Percentiles rank a stretch among this genome's conserved stretches.
Conservation (phyloP, 2,797 vertebrate genomes). For the Parauchenoglanis ngamensis region DNA sequence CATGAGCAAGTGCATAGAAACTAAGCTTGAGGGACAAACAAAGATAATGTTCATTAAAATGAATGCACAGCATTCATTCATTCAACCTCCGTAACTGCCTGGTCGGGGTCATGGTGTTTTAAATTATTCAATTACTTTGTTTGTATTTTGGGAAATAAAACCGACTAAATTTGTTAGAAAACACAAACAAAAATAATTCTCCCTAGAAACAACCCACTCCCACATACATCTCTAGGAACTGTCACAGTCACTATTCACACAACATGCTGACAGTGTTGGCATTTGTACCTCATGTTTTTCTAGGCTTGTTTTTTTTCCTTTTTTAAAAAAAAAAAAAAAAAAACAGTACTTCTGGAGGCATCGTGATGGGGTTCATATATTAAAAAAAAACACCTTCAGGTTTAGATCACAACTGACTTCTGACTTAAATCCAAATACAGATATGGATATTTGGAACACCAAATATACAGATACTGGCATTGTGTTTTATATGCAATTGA, state of each 20-base stretch:
- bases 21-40: not conserved
- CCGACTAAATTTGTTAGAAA: not conserved
- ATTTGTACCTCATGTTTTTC: not conserved
- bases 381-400: not conserved
- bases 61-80: not conserved
- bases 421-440: not conserved
- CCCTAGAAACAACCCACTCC: not conserved
- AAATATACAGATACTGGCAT: too few relatives aligned
- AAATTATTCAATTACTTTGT: not conserved
- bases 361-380: not conserved
- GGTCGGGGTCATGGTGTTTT: not conserved
- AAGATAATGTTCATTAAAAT: not conserved
- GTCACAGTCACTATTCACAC: not conserved
- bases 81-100: not conserved
- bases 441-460: not conserved
- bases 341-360: not conserved
- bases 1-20: not conserved
- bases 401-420: not conserved
- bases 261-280: not conserved
- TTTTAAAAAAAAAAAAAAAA: not conserved
- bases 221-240: not conserved
- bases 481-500: too few relatives aligned
- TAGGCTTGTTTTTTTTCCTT: too few relatives aligned
- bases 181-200: not conserved
- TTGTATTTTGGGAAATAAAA: not conserved